Evolutionary conservation across 2,113 vertebrate genomes (phyloP), one percentile per base, ranked within the genome.

Genomic region (Paradisaea rubra): DNA sequence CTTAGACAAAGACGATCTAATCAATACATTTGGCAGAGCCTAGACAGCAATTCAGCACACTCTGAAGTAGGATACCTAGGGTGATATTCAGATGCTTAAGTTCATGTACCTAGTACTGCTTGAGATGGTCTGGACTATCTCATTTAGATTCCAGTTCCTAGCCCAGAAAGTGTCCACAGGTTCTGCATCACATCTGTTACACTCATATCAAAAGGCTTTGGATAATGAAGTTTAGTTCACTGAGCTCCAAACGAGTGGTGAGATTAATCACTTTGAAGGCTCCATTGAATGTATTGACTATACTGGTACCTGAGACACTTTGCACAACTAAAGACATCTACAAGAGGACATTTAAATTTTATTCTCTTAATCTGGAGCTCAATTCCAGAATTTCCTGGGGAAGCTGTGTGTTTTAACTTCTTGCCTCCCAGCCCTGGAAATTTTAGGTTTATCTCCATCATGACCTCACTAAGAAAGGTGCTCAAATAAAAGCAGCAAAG

Each of bases 181-280:
- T 65, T 73, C 31, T 66, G 20, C 41, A 49, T 63, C 47, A 63
- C 33, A 70, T 54, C 41, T 91, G 28, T 56, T 41, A 68, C 5
- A 14, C 19, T 83, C 28, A 4, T 49, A 54, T 50, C 20, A 59
- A 63, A 82, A 23, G 11, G 33, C 23, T 88, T 56, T 16, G 41
- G 16, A 12, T 23, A 49, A 17, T 70, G 45, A 33, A 10, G 27
- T 20, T 63, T 15, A 54, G 25, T 42, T 50, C 25, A 45, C 24
- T 18, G 16, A n/a, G 16, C 64, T 68, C 54, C 69, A 73, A 61
- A 45, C 0, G 0, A 11, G 16, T 53, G 41, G 22, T 45, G n/a
- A 80, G 12, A 44, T 68, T 8, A 82, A 82, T 54, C 35, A 50
- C 23, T 63, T 57, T 4, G 4, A 81, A 66, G 23, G 30, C 11